Percentiles rank a stretch among this genome's conserved stretches.
Evolutionary conservation across 2,888 invertebrate genomes (phyloP).

Genomic region (Acrocera orbiculus): DNA sequence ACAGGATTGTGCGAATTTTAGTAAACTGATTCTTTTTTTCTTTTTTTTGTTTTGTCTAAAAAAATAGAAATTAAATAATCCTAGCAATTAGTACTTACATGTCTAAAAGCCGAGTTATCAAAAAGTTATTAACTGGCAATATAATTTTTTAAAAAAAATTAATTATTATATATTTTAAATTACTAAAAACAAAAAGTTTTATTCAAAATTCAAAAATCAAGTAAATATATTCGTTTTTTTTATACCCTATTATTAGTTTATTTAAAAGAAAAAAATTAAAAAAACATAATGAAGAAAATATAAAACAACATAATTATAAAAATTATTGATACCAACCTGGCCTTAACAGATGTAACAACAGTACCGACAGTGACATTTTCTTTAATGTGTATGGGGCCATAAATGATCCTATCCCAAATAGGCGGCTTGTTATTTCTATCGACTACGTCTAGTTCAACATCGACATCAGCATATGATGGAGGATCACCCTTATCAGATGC

Average conservation of each 20-base stretch:
- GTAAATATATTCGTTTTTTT: not conserved
- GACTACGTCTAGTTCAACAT: constrained; percentile 95
- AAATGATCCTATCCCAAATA: constrained; percentile 86
- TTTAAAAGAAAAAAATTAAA: not conserved
- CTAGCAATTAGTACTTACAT: too few species aligned
- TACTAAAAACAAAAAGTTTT: too few species aligned
- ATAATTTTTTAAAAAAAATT: too few species aligned
- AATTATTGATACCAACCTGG: constrained; percentile 80
- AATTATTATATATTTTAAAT: too few species aligned
- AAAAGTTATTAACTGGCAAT: too few species aligned
- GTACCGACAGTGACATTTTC: constrained; percentile 99
- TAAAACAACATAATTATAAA: not conserved
- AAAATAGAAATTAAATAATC: too few species aligned
- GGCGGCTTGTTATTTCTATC: constrained; percentile 97
- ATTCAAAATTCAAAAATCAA: too few species aligned
- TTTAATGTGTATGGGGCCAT: constrained; percentile 95
- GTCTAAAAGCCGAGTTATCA: too few species aligned
- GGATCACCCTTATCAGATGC: constrained; percentile 90
- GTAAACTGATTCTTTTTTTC: too few species aligned
- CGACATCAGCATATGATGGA: constrained; percentile 86
- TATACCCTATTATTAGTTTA: not conserved
- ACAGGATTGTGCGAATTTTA: too few species aligned
- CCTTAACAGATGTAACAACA: constrained; percentile 95
- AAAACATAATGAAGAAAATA: not conserved
- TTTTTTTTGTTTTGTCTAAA: too few species aligned